Conservation (phyloP, 2,113 vertebrate species). For the Dermatemys mawii region DNA sequence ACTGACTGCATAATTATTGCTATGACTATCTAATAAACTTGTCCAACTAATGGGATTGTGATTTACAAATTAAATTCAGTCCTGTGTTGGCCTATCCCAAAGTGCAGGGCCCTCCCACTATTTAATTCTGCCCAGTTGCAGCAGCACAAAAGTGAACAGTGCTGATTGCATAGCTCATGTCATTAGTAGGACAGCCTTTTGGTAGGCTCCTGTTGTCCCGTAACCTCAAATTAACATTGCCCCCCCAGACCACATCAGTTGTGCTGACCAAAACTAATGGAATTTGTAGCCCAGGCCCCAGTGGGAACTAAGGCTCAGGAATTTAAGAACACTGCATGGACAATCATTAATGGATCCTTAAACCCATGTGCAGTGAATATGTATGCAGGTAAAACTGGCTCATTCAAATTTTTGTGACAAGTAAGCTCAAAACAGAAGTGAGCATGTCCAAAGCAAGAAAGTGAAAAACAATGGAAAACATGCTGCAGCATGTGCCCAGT, state of each 20-base stretch:
- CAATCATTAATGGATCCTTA: fast-evolving
- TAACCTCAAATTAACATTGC: not conserved
- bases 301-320: not conserved
- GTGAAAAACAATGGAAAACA: not conserved
- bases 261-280: no score
- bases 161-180: not conserved
- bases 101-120: not conserved
- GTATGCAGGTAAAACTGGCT: fast-evolving
- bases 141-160: not conserved
- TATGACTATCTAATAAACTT: not conserved
- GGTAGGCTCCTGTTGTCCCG: not conserved
- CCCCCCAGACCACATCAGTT: not conserved
- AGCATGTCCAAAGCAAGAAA: fast-evolving
- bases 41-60: not conserved
- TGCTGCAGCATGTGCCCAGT: fast-evolving
- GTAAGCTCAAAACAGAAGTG: fast-evolving
- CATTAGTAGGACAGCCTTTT: not conserved
- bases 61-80: not conserved
- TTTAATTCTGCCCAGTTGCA: not conserved
- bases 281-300: not conserved
- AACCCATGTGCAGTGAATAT: fast-evolving
- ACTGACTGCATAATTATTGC: not conserved
- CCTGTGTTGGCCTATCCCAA: not conserved
- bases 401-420: no score
- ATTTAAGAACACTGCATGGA: fast-evolving